Evolutionary conservation across 2,113 vertebrate species (phyloP).

Genomic region (Cyprinus carpio): DNA sequence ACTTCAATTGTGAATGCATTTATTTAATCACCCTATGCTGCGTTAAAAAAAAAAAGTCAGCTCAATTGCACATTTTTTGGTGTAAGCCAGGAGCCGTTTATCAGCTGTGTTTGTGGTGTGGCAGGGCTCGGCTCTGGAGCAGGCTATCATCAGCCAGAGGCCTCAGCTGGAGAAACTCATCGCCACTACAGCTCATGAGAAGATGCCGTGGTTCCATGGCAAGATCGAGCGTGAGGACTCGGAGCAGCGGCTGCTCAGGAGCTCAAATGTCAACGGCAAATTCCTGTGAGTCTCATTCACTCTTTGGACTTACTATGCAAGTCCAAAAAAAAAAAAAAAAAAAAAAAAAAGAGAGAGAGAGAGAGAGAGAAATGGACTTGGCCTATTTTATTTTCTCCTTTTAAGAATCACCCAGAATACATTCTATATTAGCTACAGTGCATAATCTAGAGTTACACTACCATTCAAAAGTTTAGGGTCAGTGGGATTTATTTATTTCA

Average conservation of each 20-base stretch:
- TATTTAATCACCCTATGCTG: not conserved
- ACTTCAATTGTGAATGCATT: not conserved
- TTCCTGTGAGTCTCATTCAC: conserved; percentile 84
- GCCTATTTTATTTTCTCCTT: no score
- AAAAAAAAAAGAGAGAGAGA: no score
- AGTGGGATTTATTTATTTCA: not conserved
- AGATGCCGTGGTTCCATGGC: conserved; percentile 97
- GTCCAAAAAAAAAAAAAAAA: not conserved
- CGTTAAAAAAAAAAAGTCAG: no score
- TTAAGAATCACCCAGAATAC: no score
- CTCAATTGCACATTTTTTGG: not conserved
- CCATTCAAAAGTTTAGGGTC: not conserved
- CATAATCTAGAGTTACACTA: no score
- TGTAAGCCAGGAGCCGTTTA: not conserved
- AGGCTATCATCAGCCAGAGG: conserved; percentile 96
- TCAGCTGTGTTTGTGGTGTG: conserved; percentile 13
- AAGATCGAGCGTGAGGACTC: conserved; percentile 84
- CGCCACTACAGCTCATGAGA: conserved; percentile 92
- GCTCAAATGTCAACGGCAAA: conserved; percentile 81
- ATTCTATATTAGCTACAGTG: no score
- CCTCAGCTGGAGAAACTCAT: conserved; percentile 95
- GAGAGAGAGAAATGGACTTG: not conserved
- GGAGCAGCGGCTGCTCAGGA: conserved; percentile 82
- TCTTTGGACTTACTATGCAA: not conserved
- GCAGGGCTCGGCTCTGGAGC: conserved; percentile 90